Evolutionary conservation across 2,888 invertebrate species (phyloP), one percentile per base, ranked within the genome.

Genomic region (Poecilobothrus nobilitatus): DNA sequence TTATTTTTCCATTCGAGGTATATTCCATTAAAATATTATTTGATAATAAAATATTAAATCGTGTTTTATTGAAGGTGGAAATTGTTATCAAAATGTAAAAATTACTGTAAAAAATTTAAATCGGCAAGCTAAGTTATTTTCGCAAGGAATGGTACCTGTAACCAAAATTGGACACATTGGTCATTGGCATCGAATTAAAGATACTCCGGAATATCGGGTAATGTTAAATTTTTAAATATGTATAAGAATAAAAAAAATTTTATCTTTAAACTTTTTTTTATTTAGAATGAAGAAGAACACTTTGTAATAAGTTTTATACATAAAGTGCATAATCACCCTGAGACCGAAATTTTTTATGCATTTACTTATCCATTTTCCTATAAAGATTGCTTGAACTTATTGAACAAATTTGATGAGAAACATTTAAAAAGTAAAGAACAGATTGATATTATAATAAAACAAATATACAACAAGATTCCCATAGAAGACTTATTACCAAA

Each of bases 301-400:
- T 92, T 91, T 79, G 88, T 88, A 2, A 82, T 92, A 73, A 89
- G 88, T 72, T 92, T 92, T 81, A 87, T 87, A 77, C 90, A 87
- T 79, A 85, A 86, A 33, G 88, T 89, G 21, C 85, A 86, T 69
- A 92, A 90, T 75, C 92, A 88, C 83, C 75, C 84, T 4, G 86
- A 88, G 71, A 88, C 90, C 22, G 87, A 89, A 6, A 89, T 89
- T 9, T 95, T 92, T 82, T 92, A 95, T 83, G 94, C 95, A 0
- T 95, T 95, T 81, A 94, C 94, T 8, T 95, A 91, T 81, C 95
- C 95, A 2, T 95, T 89, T 82, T 90, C 94, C 0, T 95, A 93
- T 78, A 85, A 87, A 0, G 94, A 95, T 75, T 84, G 92, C 67
- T 91, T 92, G 80, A 87, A 88, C 72, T 86, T 88, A 75, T 83